A percentile compares a stretch with the other conserved stretches of the same genome.
phyloP scores from a whole-genome alignment of 1,140 invertebrate genomes.

The Aricia agestis region DNA sequence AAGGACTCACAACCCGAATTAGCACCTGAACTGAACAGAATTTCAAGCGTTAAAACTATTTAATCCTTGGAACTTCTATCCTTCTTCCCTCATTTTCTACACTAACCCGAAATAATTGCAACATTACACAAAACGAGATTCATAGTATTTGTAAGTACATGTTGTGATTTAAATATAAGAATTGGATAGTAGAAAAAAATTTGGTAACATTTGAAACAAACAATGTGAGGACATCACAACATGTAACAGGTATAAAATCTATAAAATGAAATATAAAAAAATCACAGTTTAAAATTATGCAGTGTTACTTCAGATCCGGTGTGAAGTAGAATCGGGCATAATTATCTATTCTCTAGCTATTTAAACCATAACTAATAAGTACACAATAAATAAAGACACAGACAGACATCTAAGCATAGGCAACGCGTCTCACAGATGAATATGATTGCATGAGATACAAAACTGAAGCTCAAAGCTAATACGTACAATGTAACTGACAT shows the following conservation, averaged over 20 bases:
- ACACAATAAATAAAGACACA: conserved; percentile 70
- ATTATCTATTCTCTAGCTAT: conserved; percentile 53
- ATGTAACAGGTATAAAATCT: conserved; percentile 69
- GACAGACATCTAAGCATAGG: conserved; percentile 68
- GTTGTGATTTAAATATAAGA: conserved; percentile 55
- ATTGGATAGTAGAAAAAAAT: conserved; percentile 42
- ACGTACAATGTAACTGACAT: conserved; percentile 23
- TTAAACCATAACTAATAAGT: conserved; percentile 69
- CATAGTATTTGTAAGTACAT: conserved; percentile 43
- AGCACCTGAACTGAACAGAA: conserved; percentile 46
- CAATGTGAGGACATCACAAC: conserved; percentile 60
- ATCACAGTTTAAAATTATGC: conserved; percentile 76
- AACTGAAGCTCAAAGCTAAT: conserved; percentile 26
- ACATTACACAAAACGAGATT: conserved; percentile 40
- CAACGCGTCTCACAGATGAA: conserved; percentile 63
- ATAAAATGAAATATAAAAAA: conserved; percentile 69
- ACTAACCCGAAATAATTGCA: conserved; percentile 50
- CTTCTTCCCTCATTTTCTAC: conserved; percentile 64
- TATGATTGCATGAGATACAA: conserved; percentile 48
- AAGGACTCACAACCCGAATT: conserved; percentile 74
- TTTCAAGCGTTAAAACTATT: conserved; percentile 24
- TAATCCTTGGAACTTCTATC: conserved; percentile 34
- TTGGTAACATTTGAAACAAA: conserved; percentile 44
- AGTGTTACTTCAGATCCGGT: conserved; percentile 70
- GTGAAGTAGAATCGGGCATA: conserved; percentile 63